Percentiles rank a stretch among this genome's conserved stretches.
Evolutionary conservation across 2,888 invertebrate genomes (phyloP).

Genomic region (Chaetoderma sp.): DNA sequence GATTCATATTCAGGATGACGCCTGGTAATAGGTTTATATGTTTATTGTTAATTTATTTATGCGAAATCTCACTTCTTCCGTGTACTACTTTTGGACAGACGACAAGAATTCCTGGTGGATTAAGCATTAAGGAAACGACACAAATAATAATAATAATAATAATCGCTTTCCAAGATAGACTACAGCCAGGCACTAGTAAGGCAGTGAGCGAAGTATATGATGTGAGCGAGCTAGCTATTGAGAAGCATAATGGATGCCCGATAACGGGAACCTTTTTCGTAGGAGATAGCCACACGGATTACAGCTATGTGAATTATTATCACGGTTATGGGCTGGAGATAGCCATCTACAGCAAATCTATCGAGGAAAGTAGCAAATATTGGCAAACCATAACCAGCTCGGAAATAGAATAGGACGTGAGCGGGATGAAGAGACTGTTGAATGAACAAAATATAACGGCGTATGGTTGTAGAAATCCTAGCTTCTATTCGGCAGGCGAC

Average conservation of each 20-base stretch:
- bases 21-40: too few species aligned
- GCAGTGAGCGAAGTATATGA: too few species aligned
- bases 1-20: too few species aligned
- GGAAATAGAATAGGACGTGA: slow-evolving; percentile 28
- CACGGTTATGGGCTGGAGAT: slow-evolving; percentile 41
- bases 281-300: slow-evolving; percentile 39
- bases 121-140: slow-evolving; percentile 31
- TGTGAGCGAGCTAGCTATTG: too few species aligned
- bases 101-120: background rate
- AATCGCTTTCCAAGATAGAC: too few species aligned
- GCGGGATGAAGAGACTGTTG: slow-evolving; percentile 22
- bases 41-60: too few species aligned
- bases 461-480: slow-evolving; percentile 44
- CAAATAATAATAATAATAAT: slow-evolving; percentile 52
- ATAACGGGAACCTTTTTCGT: slow-evolving; percentile 46
- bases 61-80: too few species aligned
- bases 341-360: slow-evolving; percentile 38
- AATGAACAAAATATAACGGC: slow-evolving; percentile 27
- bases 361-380: slow-evolving; percentile 22
- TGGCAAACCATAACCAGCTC: background rate
- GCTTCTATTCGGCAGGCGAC: slow-evolving; percentile 37
- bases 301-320: slow-evolving; percentile 41
- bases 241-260: slow-evolving; percentile 47
- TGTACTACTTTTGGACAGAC: too few species aligned
- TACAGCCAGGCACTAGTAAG: too few species aligned